Percentiles rank a stretch among this genome's conserved stretches.
Evolutionary conservation across 2,113 vertebrate genomes (phyloP).

Genomic region (Serilophus lunatus): DNA sequence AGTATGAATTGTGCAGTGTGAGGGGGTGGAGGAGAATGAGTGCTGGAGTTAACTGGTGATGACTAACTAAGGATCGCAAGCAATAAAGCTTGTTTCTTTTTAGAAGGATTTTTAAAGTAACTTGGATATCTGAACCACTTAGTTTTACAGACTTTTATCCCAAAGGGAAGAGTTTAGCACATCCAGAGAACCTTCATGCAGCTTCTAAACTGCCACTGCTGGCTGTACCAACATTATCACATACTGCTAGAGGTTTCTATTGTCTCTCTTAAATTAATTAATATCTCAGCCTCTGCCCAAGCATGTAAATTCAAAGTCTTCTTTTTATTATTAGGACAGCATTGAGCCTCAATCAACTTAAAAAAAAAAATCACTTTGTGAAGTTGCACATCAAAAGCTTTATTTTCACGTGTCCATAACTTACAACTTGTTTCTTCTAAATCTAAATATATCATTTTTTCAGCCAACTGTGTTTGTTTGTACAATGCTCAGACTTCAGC

Average conservation of each 20-base stretch:
- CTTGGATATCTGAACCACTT: not conserved
- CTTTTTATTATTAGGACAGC: not conserved
- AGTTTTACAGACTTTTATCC: not conserved
- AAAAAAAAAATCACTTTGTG: not conserved
- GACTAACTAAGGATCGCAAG: conserved; percentile 60
- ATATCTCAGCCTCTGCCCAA: not conserved
- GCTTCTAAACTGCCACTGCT: not conserved
- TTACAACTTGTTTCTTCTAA: not conserved
- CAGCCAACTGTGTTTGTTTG: not conserved
- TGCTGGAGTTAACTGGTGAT: conserved; percentile 65
- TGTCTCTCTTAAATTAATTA: not conserved
- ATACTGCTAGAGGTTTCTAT: not conserved
- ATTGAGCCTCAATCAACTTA: not conserved
- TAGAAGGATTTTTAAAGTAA: not conserved
- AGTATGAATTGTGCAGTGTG: conserved; percentile 70
- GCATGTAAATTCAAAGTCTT: not conserved
- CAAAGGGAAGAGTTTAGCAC: not conserved
- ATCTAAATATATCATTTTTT: not conserved
- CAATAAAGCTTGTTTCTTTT: not conserved
- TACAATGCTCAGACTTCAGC: not conserved
- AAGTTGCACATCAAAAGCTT: not conserved
- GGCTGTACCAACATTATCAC: not conserved
- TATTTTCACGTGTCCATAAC: not conserved
- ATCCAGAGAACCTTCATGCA: not conserved
- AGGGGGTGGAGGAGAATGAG: conserved; percentile 33